These are phyloP conservation scores for Herminia tarsipennalis DNA, from an alignment of 2,888 invertebrate species.

Conservation along the genomic window DNA sequence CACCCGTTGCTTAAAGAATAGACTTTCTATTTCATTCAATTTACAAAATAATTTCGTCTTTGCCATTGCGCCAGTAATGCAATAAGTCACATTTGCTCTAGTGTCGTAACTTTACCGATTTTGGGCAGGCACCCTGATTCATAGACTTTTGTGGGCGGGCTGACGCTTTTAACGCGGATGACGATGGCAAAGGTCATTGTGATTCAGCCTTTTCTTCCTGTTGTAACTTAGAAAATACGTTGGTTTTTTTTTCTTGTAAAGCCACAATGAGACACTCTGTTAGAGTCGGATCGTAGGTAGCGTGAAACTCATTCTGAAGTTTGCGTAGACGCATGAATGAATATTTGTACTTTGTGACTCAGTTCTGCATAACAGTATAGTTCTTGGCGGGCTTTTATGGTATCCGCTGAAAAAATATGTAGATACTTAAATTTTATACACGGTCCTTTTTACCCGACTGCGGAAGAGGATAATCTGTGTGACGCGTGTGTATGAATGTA, in stretches of 20 bases:
- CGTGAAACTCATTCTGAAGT: conserved; percentile 7
- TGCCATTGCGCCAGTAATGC: conserved; percentile 10
- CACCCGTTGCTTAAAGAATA: no score
- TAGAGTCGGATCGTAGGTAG: background rate
- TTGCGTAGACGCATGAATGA: conserved; percentile 1
- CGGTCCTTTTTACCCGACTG: no score
- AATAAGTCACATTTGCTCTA: conserved; percentile 14
- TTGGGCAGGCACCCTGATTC: conserved; percentile 35
- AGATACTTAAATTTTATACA: no score
- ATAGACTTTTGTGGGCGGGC: conserved; percentile 22
- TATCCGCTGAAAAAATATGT: no score
- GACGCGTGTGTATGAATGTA: no score
- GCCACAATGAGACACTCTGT: conserved; percentile 7
- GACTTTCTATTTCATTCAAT: background rate
- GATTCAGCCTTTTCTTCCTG: conserved; percentile 31
- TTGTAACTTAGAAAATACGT: conserved; percentile 29
- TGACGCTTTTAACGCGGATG: conserved; percentile 15
- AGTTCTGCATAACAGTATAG: background rate
- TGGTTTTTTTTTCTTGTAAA: conserved; percentile 4
- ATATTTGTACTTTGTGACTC: background rate
- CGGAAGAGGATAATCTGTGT: no score
- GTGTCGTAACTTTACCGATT: conserved; percentile 28
- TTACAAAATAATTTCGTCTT: conserved; percentile 4
- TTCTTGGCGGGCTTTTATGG: no score
- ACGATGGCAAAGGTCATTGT: conserved; percentile 16